Conservation (phyloP, 23 tunicate species). For the Trididemnum nubilum region DNA sequence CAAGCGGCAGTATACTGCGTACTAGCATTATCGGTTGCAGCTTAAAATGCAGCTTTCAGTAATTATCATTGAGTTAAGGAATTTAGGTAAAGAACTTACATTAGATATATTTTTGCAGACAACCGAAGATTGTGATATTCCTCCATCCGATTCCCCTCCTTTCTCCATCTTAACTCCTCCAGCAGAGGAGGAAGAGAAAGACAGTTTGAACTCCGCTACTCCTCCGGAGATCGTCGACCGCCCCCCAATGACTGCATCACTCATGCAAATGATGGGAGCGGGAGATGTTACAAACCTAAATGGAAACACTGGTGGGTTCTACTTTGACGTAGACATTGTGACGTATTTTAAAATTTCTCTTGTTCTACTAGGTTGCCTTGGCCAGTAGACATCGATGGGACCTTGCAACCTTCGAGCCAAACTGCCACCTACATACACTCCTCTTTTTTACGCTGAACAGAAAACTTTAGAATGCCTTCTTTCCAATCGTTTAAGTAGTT, state of each 20-base stretch:
- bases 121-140: not conserved
- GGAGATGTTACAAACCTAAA: slow-evolving; percentile 23
- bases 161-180: slow-evolving; percentile 52
- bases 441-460: no score
- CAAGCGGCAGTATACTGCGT: no score
- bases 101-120: no score
- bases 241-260: slow-evolving; percentile 82
- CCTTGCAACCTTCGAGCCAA: no score
- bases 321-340: not conserved
- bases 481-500: no score
- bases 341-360: no score
- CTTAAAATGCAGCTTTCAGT: no score
- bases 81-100: no score
- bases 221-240: slow-evolving; percentile 91
- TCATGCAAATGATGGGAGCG: slow-evolving; percentile 69
- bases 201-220: slow-evolving; percentile 70
- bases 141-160: slow-evolving; percentile 42
- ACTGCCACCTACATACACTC: no score
- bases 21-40: no score
- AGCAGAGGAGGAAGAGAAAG: slow-evolving; percentile 63
- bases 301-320: slow-evolving; percentile 11
- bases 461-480: no score
- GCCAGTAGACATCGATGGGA: not conserved
- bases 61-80: no score
- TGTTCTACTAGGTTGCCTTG: not conserved